Base-by-base conservation (phyloP, 2,797 vertebrate species). In the Clarias fuscus region DNA sequence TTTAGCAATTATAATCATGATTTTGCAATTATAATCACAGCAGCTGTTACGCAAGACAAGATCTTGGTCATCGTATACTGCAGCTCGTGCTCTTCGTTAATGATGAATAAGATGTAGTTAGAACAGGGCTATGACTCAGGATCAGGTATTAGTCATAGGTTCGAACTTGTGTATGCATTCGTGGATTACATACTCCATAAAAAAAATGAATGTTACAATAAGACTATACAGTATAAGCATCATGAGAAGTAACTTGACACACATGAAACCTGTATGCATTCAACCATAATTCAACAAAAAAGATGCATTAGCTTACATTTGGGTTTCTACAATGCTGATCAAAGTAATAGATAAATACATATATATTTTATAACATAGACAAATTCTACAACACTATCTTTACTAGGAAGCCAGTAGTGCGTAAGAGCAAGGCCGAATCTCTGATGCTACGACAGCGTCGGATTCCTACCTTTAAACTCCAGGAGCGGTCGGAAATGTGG, bases 391-490 rank as follows among this genome's bases (percentile, higher is more conserved):
- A 22, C 8, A n/a, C 15, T 7, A 75, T 48, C 71, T n/a, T 37
- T 37, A 37, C 37, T 3, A 73, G 24, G 71, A n/a, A 73, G 43
- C 5, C 1, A 27, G 0, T n/a, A 73, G 2, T n/a, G n/a, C 22
- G 18, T 40, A 24, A 43, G 10, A 72, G 20, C 70, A 20, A 24
- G 24, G 70, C 56, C 11, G 48, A 13, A 53, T 13, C 48, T 53
- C 48, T 59, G 53, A 27, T 78, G 13, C 13, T 75, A 53, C 22
- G n/a, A n/a, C 24, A 10, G 40, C 24, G 13, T 71, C 67, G 24
- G 18, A 56, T 37, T 83, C 93, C 93, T 94, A 96, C 96, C 95
- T 96, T 95, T 95, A 87, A 95, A 96, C 92, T 96, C 94, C 30
- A 96, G 92, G 70, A 96, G 92, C 0, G 94, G 93, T 88, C 95